Percentiles rank a stretch among this genome's conserved stretches.
These are phyloP conservation scores for Pogonomyrmex californicus DNA, from an alignment of 1,140 invertebrate genomes.

Conservation along the genomic window DNA sequence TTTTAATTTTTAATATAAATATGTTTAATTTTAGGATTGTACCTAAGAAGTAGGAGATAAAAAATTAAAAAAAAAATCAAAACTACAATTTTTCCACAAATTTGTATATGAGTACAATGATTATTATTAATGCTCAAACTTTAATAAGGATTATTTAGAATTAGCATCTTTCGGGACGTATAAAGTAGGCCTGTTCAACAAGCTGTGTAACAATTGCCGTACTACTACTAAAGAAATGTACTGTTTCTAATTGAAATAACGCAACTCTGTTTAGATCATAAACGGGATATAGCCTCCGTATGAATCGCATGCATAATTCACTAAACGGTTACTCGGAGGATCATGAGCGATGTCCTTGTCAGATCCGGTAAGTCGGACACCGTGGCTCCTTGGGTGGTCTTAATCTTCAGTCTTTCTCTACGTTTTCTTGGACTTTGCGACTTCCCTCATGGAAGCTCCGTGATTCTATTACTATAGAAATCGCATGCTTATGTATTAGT, in stretches of 20 bases:
- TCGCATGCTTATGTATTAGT: constrained; percentile 34
- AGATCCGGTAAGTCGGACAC: constrained; percentile 52
- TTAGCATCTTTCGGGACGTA: neutral
- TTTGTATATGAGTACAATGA: neutral
- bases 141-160: neutral
- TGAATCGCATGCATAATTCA: constrained; percentile 32
- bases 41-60: neutral
- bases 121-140: neutral
- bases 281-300: neutral
- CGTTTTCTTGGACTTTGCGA: constrained; percentile 25
- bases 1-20: neutral
- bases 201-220: neutral
- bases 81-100: neutral
- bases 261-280: neutral
- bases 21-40: neutral
- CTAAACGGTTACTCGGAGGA: constrained; percentile 43
- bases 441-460: constrained; percentile 5
- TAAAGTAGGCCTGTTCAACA: neutral
- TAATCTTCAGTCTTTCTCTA: constrained; percentile 29
- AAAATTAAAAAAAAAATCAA: neutral
- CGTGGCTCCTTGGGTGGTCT: constrained; percentile 59
- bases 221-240: neutral
- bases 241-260: constrained; percentile 21
- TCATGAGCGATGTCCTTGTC: constrained; percentile 56
- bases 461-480: constrained; percentile 52